These are phyloP conservation scores for Patella caerulea DNA, from an alignment of 2,888 invertebrate genomes.

Conservation along the genomic window DNA sequence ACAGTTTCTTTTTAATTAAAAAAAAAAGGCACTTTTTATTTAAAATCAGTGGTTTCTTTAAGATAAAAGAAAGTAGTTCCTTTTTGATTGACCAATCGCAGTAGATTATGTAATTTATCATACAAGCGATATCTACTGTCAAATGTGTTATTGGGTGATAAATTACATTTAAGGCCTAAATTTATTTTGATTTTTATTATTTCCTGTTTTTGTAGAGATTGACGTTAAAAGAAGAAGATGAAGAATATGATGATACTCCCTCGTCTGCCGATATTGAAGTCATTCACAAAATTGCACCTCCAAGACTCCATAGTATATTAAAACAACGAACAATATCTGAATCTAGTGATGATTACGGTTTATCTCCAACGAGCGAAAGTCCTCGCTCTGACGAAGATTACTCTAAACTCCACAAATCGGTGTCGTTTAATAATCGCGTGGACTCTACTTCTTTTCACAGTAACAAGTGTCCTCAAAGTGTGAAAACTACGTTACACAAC, in stretches of 20 bases:
- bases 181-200: background rate
- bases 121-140: too few relatives aligned
- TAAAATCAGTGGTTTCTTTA: too few relatives aligned
- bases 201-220: background rate
- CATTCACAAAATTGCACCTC: slow-evolving; percentile 51
- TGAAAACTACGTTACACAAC: slow-evolving; percentile 66
- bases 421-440: slow-evolving; percentile 66
- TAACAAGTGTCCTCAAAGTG: slow-evolving; percentile 60
- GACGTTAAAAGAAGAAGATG: slow-evolving; percentile 41
- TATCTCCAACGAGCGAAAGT: slow-evolving; percentile 26
- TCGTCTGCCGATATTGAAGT: slow-evolving; percentile 62
- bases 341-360: slow-evolving; percentile 71
- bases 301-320: slow-evolving; percentile 63
- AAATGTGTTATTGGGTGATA: too few relatives aligned
- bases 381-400: slow-evolving; percentile 34
- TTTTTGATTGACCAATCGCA: too few relatives aligned
- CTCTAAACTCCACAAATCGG: slow-evolving; percentile 54
- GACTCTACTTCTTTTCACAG: slow-evolving; percentile 65
- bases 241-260: slow-evolving; percentile 43
- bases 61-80: too few relatives aligned
- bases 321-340: slow-evolving; percentile 74
- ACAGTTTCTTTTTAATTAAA: too few relatives aligned
- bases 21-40: too few relatives aligned
- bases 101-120: too few relatives aligned
- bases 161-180: too few relatives aligned